These are phyloP conservation scores for Porites cylindrica DNA, from an alignment of 92 coral and sea anemone genomes.

Conservation along the genomic window DNA sequence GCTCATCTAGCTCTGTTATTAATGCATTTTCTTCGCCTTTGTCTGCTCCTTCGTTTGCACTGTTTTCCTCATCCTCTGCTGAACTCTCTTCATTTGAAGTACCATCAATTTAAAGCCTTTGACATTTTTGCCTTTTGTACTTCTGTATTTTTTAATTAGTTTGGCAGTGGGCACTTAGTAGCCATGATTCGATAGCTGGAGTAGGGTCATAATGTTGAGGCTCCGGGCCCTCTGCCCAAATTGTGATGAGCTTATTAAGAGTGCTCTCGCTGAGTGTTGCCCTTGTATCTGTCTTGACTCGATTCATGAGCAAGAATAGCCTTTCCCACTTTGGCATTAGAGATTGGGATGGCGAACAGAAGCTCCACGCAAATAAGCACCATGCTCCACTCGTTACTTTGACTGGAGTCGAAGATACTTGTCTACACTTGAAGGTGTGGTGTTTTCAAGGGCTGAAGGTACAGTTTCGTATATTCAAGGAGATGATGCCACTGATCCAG, in stretches of 20 bases:
- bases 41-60: conserved; percentile 5
- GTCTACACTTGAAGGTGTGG: conserved; percentile 78
- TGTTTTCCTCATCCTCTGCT: conserved; percentile 31
- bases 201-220: conserved; percentile 64
- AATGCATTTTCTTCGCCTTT: conserved; percentile 12
- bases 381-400: conserved; percentile 64
- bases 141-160: conserved; percentile 53
- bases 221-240: conserved; percentile 64
- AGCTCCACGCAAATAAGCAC: conserved; percentile 72
- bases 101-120: conserved; percentile 62
- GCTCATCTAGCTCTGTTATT: conserved; percentile 10
- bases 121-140: conserved; percentile 35
- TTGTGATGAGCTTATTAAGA: conserved; percentile 60
- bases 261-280: conserved; percentile 65
- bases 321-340: conserved; percentile 81
- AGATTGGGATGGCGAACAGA: conserved; percentile 75
- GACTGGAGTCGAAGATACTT: conserved; percentile 69
- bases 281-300: conserved; percentile 72
- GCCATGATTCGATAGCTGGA: conserved; percentile 65
- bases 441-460: conserved; percentile 74
- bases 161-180: conserved; percentile 46
- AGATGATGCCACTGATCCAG: conserved; percentile 73
- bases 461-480: conserved; percentile 58
- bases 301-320: conserved; percentile 72
- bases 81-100: conserved; percentile 65